Evolutionary conservation across 2,888 invertebrate species (phyloP).

Genomic region (Heliconius ismenius): DNA sequence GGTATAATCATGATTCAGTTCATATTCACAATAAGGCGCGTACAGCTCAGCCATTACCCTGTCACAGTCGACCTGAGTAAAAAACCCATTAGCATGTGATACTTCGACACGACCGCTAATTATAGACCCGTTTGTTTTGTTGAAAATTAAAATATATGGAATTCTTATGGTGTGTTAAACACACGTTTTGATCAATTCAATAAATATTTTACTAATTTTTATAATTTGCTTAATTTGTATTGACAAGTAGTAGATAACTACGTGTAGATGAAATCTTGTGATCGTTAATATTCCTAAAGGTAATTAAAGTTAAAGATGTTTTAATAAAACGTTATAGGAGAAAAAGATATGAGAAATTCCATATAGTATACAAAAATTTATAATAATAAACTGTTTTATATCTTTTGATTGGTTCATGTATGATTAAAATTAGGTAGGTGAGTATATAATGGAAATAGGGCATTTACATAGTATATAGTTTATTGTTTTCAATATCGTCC

Average conservation of each 20-base stretch:
- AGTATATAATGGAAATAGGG: no score
- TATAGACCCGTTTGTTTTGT: constrained; percentile 8
- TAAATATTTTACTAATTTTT: background rate
- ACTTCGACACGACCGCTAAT: constrained; percentile 35
- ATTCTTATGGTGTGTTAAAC: background rate
- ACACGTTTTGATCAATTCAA: background rate
- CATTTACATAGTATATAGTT: no score
- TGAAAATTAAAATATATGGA: constrained; percentile 20
- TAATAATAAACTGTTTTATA: no score
- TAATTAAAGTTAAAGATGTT: no score
- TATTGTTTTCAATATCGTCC: no score
- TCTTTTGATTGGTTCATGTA: no score
- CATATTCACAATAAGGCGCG: constrained; percentile 46
- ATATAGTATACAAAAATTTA: no score
- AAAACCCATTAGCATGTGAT: constrained; percentile 49
- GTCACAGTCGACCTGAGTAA: constrained; percentile 46
- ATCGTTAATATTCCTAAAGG: no score
- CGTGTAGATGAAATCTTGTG: no score
- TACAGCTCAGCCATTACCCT: constrained; percentile 50
- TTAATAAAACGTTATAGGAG: no score
- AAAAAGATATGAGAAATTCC: no score
- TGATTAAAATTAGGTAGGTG: no score
- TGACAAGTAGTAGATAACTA: background rate
- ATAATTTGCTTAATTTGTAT: background rate
- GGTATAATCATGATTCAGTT: constrained; percentile 44